Conservation (phyloP, 2,113 vertebrate genomes). For the Carettochelys insculpta region DNA sequence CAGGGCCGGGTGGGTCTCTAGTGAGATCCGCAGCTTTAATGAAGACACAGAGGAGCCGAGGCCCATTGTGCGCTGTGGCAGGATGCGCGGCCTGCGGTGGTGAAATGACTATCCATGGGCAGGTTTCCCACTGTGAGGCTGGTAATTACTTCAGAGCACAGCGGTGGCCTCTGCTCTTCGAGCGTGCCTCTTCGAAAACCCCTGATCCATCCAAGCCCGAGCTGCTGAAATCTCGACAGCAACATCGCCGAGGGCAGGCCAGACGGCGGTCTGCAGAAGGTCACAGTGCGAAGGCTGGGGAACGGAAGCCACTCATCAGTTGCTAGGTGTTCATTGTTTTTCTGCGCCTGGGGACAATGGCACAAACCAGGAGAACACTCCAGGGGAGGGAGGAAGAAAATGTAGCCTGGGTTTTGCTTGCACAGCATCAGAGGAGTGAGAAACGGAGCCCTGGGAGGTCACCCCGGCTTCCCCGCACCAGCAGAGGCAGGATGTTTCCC, state of each 20-base stretch:
- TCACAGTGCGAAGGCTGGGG: not conserved
- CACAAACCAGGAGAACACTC: not conserved
- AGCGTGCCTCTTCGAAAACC: not conserved
- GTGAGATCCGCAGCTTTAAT: not conserved
- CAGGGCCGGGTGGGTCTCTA: not conserved
- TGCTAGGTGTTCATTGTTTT: not conserved
- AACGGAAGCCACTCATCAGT: not conserved
- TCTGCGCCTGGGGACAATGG: not conserved
- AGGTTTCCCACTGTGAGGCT: not conserved
- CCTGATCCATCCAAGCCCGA: not conserved
- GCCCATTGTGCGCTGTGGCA: not conserved
- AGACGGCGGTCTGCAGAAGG: not conserved
- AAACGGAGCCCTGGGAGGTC: rapidly evolving
- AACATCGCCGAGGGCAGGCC: not conserved
- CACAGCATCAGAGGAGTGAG: not conserved
- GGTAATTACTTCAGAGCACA: conserved; percentile 10
- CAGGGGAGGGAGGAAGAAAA: not conserved
- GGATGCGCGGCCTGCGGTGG: not conserved
- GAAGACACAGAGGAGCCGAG: not conserved
- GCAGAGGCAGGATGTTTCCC: not conserved
- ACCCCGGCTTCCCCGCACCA: not conserved
- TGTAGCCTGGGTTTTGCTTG: not conserved
- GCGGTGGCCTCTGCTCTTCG: not conserved
- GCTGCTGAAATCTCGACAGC: conserved; percentile 15
- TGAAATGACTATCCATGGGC: not conserved